Conservation (phyloP, 1,140 invertebrate species). For the Drosophila nigrodunni region DNA sequence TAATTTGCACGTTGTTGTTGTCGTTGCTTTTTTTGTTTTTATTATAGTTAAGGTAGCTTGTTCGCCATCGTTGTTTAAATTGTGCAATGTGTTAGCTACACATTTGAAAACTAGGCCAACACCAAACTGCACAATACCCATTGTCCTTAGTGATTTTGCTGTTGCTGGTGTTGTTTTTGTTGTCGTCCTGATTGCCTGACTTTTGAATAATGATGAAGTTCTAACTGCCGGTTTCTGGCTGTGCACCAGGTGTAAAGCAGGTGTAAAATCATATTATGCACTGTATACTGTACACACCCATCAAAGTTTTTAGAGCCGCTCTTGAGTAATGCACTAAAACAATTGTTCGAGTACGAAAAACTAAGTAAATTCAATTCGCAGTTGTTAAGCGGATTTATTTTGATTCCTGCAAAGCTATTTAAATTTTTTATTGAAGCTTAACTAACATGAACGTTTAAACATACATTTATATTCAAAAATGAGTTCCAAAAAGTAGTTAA, state of each 20-base stretch:
- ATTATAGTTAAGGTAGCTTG: not conserved
- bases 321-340: constrained; percentile 12
- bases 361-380: not conserved
- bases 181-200: constrained; percentile 34
- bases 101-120: constrained; percentile 71
- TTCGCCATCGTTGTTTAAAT: constrained; percentile 48
- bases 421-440: too few species aligned
- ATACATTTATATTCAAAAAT: too few species aligned
- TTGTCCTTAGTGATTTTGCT: constrained; percentile 27
- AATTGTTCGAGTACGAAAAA: not conserved
- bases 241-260: constrained; percentile 28
- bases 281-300: not conserved
- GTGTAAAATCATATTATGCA: constrained; percentile 30
- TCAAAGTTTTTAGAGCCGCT: constrained; percentile 1
- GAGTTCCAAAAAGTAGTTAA: too few species aligned
- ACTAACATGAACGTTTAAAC: too few species aligned
- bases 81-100: constrained; percentile 53
- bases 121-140: constrained; percentile 39
- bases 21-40: constrained; percentile 4
- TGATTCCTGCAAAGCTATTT: not conserved
- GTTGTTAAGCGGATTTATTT: not conserved
- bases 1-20: constrained; percentile 37
- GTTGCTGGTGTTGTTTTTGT: constrained; percentile 37
- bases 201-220: constrained; percentile 48
- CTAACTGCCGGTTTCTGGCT: constrained; percentile 14